Conservation (phyloP, 2,888 invertebrate species). For the Lithophane socia region DNA sequence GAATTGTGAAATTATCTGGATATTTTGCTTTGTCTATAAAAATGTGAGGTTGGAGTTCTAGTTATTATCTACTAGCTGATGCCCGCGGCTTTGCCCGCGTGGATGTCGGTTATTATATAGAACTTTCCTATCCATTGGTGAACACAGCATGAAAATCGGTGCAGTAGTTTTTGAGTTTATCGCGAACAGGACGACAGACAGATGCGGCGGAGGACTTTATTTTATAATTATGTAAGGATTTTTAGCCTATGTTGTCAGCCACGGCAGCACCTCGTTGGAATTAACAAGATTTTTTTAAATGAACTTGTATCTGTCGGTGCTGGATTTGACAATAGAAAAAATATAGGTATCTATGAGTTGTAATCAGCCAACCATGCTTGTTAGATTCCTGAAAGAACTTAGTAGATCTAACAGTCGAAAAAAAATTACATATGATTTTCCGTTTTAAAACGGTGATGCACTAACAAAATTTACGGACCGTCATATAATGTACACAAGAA, state of each 20-base stretch:
- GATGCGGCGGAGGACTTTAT: too few relatives aligned
- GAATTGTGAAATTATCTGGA: slow-evolving; percentile 24
- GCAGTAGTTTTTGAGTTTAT: too few relatives aligned
- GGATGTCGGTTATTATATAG: too few relatives aligned
- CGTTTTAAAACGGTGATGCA: slow-evolving; percentile 3
- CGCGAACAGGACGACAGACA: too few relatives aligned
- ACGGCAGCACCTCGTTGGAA: not conserved
- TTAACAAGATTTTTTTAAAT: not conserved
- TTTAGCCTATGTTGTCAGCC: not conserved
- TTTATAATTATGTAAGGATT: not conserved
- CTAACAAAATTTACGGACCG: not conserved
- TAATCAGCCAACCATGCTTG: not conserved
- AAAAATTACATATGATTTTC: not conserved
- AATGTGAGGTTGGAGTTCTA: not conserved
- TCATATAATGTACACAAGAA: slow-evolving; percentile 23
- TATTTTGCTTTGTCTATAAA: slow-evolving; percentile 11
- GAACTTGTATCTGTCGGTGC: not conserved
- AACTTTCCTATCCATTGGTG: too few relatives aligned
- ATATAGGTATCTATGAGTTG: not conserved
- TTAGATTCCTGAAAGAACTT: not conserved
- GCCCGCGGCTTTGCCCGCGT: too few relatives aligned
- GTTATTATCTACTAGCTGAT: not conserved
- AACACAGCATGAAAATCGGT: too few relatives aligned
- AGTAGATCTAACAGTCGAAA: not conserved
- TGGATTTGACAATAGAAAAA: not conserved